Percentiles rank a stretch among this genome's conserved stretches.
These are phyloP conservation scores for Anhinga anhinga DNA, from an alignment of 2,113 vertebrate species.

Conservation along the genomic window DNA sequence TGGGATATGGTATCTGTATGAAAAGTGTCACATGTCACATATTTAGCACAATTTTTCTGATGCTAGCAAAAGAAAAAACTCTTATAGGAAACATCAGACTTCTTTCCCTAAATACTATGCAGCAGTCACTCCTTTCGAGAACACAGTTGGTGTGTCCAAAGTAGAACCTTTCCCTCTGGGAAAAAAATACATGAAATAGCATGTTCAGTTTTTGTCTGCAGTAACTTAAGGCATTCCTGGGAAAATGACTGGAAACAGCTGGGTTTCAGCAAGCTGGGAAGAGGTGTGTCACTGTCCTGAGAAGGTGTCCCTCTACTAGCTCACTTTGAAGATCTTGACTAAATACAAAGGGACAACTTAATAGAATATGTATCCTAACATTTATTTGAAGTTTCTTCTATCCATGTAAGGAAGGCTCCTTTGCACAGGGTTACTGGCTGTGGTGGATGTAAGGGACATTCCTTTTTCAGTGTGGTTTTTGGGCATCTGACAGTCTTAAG, in stretches of 20 bases:
- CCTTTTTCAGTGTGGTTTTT: background rate
- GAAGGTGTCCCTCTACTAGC: background rate
- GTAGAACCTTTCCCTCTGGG: background rate
- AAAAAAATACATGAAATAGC: background rate
- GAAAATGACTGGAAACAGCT: background rate
- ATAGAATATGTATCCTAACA: background rate
- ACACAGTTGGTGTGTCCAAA: background rate
- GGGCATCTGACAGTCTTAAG: background rate
- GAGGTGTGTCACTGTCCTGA: background rate
- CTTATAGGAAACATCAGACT: background rate
- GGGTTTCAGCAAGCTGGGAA: background rate
- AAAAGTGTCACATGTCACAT: fast-evolving
- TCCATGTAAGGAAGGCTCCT: background rate
- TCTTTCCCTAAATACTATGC: background rate
- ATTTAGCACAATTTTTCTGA: background rate
- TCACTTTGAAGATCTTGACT: background rate
- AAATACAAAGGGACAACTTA: background rate
- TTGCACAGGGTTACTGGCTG: background rate
- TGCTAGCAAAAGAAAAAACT: background rate
- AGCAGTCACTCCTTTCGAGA: background rate
- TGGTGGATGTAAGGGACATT: background rate
- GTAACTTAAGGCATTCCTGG: background rate
- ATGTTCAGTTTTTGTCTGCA: background rate
- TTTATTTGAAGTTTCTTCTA: background rate
- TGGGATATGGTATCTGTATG: background rate